Evolutionary conservation across 92 coral and sea anemone genomes (phyloP), one percentile per base, ranked within the genome.

Genomic region (Phenganax stokvisi): DNA sequence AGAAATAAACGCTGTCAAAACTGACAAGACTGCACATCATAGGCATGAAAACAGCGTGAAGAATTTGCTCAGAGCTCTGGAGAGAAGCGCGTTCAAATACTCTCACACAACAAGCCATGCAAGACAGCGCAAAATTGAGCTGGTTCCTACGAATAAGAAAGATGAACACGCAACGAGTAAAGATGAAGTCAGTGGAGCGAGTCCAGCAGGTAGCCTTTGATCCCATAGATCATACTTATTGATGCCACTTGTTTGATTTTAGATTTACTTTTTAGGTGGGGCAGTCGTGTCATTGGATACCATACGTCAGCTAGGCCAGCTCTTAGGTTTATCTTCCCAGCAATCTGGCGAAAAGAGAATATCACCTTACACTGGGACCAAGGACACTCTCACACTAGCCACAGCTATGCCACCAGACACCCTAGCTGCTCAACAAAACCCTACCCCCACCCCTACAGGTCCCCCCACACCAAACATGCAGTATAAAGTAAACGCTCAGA

Each of bases 281-380:
- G 83, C 83, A 7, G 83, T 79, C 31, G 83, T 79, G 16, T 79
- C 83, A 10, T 56, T 79, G 8, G 83, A 79, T 64, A 74, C 83
- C 10, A 44, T 79, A 10, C 58, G 83, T 53, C 83, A 79, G 69
- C 83, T 79, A 51, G 83, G 83, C 12, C 61, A 63, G 56, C 17
- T 79, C 20, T 64, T 79, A 31, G 83, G 83, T 63, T 12, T 79
- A 62, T 79, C 83, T n/a, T 52, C 83, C 0, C 64, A 28, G 9
- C 25, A 75, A 0, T 12, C 60, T 0, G 52, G 30, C 0, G 54
- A 55, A 20, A 79, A 64, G 83, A 79, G n/a, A 68, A 37, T 79
- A 17, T 79, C 83, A 17, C 83, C 83, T 10, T 79, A 79, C 73
- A 79, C 83, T 62, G 83, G 83, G 11, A 79, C 83, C 10, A 0